Base-by-base conservation (phyloP, 1,140 invertebrate genomes). In the Phymastichus coffea region DNA sequence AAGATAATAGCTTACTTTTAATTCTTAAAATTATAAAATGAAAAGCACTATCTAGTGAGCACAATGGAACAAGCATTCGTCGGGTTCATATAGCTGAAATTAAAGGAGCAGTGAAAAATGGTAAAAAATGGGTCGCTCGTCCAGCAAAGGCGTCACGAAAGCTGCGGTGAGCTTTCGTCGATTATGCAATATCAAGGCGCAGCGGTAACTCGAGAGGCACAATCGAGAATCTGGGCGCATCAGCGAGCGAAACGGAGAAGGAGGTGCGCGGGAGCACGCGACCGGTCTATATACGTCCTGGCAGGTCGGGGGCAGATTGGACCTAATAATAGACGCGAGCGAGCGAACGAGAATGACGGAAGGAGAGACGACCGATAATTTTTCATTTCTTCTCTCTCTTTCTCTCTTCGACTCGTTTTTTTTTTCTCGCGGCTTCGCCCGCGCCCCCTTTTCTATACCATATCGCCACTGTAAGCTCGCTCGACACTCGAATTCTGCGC, bases 271-370 rank as follows among this genome's bases (percentile, higher is more conserved):
- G n/a, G n/a, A n/a, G n/a, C n/a, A n/a, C n/a, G 58, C 55, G 53
- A 64, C 65, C 65, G 67, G 65, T 69, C 74, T 78, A 77, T 75
- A 78, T 78, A 70, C 66, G 70, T 74, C 69, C 66, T 71, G 73
- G 67, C 63, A 61, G 57, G 57, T 64, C 63, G 64, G 54, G 63
- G 58, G 58, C 64, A 43, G 4, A n/a, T 9, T 19, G 30, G 10
- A n/a, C 14, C 38, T 59, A 59, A 59, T 59, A 59, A 59, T 59
- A 59, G 56, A 33, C 3, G 15, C 23, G 15, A 19, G 47, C 20
- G 17, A n/a, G n/a, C n/a, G n/a, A n/a, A n/a, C n/a, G n/a, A n/a
- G n/a, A n/a, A n/a, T n/a, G n/a, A 12, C 35, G 46, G 33, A 57
- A 49, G 26, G 22, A 54, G 52, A 54, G 30, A 25, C 15, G 22